Conservation (phyloP, 2,113 vertebrate genomes). For the Alligator sinensis region DNA sequence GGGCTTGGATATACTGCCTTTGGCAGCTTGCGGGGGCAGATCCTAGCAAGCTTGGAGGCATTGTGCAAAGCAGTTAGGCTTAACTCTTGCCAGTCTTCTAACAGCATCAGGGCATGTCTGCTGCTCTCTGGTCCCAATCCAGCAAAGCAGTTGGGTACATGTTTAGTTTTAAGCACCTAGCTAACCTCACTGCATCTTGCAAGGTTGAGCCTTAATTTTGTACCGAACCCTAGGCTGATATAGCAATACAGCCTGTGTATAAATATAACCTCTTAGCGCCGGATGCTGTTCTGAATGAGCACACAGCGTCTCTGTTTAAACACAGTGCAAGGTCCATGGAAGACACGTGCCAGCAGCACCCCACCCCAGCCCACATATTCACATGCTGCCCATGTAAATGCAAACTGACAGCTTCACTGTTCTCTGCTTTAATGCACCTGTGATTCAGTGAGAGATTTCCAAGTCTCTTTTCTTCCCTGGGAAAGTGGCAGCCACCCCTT, state of each 20-base stretch:
- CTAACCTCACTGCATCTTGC: neutral
- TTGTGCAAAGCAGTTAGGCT: neutral
- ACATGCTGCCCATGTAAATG: neutral
- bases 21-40: neutral
- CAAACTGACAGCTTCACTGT: fast-evolving
- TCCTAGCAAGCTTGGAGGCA: neutral
- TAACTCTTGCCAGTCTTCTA: neutral
- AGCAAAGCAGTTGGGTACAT: neutral
- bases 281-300: neutral
- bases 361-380: neutral
- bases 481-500: neutral
- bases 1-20: neutral
- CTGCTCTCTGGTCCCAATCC: neutral
- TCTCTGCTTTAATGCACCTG: neutral
- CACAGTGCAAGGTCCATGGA: no score
- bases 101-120: neutral
- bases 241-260: neutral
- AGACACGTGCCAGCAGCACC: no score
- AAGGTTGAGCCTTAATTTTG: neutral
- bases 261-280: neutral
- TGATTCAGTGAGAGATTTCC: neutral
- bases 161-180: neutral
- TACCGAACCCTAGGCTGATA: neutral
- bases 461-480: neutral
- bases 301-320: neutral